Base-by-base conservation (phyloP, 2,888 invertebrate species). In the Lycaena phlaeas region DNA sequence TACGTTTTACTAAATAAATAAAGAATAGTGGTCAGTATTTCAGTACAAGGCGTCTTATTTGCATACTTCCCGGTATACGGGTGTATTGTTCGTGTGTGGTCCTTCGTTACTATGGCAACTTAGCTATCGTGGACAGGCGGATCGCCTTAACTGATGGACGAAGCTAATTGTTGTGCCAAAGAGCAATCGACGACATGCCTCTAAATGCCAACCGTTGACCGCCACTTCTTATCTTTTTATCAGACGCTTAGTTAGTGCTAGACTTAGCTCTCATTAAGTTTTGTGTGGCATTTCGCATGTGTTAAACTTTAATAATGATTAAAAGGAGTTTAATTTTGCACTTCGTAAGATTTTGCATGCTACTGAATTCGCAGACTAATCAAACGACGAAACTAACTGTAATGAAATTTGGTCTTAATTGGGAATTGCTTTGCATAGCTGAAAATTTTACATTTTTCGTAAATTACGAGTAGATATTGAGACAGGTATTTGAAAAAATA, bases 81-180 rank as follows among this genome's bases (percentile, higher is more conserved):
- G 55, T 57, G 61, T 60, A 59, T 59, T 61, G 61, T 58, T 68
- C 77, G 78, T 82, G 82, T 81, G 82, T 81, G 82, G 82, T 81
- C 82, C 68, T 68, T 59, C 56, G 81, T 81, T 61, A 53, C 72
- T 59, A 77, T 73, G 66, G 76, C 53, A 63, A 68, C 66, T 11
- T 18, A 40, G 55, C 57, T 62, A 62, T 61, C 58, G 58, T 53
- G 51, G 51, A 54, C 45, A 46, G 47, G 46, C 43, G 56, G 55
- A 57, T 59, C 50, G 50, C 54, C 57, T 64, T 65, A 74, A 73
- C 79, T 74, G 81, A 81, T 81, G 73, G 72, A 72, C 72, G 59
- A 53, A 53, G 62, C 68, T 79, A 82, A 82, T 82, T 81, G 81
- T 81, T 63, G 57, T 58, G 53, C 56, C 51, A 57, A 57, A 54